A percentile compares a stretch with the other conserved stretches of the same genome.
These are phyloP conservation scores for Xanthia icteritia DNA, from an alignment of 2,888 invertebrate genomes.

Conservation along the genomic window DNA sequence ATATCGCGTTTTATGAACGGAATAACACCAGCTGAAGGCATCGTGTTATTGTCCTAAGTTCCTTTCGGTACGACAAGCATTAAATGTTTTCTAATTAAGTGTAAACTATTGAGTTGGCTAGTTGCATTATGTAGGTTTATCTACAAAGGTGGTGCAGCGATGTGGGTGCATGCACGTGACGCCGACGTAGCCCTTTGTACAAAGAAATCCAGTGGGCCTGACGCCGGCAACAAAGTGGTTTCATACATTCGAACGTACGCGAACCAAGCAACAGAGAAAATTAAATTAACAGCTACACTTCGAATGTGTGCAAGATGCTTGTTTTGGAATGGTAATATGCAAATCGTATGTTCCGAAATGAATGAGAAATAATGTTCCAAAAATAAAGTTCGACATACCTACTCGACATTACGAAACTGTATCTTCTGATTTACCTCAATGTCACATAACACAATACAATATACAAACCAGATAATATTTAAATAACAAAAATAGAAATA, in stretches of 20 bases:
- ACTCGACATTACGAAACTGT: too few relatives aligned
- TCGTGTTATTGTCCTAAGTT: constrained; percentile 73
- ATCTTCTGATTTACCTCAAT: neutral
- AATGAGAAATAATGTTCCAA: neutral
- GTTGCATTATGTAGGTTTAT: constrained; percentile 65
- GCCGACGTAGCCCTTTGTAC: constrained; percentile 79
- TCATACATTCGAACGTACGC: constrained; percentile 63
- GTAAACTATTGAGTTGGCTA: constrained; percentile 61
- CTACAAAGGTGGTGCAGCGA: constrained; percentile 74
- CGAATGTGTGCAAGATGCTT: constrained; percentile 38
- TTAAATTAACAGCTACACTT: constrained; percentile 56
- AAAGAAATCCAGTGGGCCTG: constrained; percentile 81
- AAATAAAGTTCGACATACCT: neutral
- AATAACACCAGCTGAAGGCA: constrained; percentile 76
- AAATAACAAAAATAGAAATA: constrained; percentile 18
- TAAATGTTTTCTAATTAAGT: constrained; percentile 66
- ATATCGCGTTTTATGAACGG: constrained; percentile 82
- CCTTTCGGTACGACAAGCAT: constrained; percentile 37
- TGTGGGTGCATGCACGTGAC: constrained; percentile 72
- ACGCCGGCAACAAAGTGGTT: constrained; percentile 81
- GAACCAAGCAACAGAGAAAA: constrained; percentile 59
- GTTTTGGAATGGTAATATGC: constrained; percentile 22
- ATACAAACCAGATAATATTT: constrained; percentile 15
- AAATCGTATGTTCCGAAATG: neutral
- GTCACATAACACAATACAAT: neutral